These are phyloP conservation scores for Gymnogyps californianus DNA, from an alignment of 2,113 vertebrate species.

Conservation along the genomic window DNA sequence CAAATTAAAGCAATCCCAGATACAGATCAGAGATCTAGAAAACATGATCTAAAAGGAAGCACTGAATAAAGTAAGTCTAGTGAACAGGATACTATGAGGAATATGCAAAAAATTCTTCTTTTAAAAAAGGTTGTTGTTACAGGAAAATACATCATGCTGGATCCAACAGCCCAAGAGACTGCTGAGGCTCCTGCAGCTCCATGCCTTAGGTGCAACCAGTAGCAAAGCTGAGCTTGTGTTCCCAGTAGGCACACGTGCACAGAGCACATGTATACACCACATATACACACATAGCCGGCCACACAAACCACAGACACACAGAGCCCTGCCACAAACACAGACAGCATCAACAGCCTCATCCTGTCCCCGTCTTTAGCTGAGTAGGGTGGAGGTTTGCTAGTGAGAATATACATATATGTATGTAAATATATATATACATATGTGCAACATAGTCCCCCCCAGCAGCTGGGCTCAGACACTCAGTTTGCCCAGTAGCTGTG, in stretches of 20 bases:
- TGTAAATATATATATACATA: not conserved
- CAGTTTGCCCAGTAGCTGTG: not conserved
- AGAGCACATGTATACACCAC: too few species aligned
- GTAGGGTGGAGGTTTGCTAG: not conserved
- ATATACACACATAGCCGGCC: accelerated
- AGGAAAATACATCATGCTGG: not conserved
- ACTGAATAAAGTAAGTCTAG: not conserved
- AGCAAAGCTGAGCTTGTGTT: not conserved
- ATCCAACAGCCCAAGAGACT: not conserved
- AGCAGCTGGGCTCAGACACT: not conserved
- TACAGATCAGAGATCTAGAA: not conserved
- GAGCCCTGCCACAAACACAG: not conserved
- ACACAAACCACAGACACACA: not conserved
- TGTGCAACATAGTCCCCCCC: not conserved
- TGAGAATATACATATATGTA: not conserved
- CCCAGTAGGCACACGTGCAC: accelerated
- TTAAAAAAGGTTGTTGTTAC: not conserved
- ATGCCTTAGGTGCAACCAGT: not conserved
- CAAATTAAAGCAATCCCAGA: not conserved
- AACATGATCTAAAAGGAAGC: not conserved
- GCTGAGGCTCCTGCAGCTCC: not conserved
- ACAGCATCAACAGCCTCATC: not conserved
- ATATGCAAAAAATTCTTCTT: accelerated
- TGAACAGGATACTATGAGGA: not conserved
- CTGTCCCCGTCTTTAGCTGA: not conserved